Evolutionary conservation across 2,797 vertebrate genomes (phyloP).

Genomic region (Oreortyx pictus): DNA sequence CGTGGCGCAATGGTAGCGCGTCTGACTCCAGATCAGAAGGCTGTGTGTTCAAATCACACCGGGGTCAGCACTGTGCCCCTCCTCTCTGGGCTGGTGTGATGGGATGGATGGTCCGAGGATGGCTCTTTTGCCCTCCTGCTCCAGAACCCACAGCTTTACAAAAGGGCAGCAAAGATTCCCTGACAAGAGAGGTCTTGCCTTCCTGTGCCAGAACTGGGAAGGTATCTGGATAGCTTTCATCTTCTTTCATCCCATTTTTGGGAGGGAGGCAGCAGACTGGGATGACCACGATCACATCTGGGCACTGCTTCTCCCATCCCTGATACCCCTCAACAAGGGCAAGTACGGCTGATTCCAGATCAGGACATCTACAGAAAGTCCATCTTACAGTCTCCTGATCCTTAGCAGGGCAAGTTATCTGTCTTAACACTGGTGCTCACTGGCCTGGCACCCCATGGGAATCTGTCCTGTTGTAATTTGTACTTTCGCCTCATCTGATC

Average conservation of each 20-base stretch:
- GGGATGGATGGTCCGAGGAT: rapidly evolving
- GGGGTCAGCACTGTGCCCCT: background rate
- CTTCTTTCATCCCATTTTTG: rapidly evolving
- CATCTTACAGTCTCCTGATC: background rate
- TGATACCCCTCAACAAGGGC: rapidly evolving
- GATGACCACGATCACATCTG: too few relatives aligned
- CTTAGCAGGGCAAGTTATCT: too few relatives aligned
- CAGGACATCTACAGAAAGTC: background rate
- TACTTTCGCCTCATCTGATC: background rate
- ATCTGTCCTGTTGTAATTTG: background rate
- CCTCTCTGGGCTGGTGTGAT: rapidly evolving
- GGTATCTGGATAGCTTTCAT: background rate
- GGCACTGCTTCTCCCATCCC: rapidly evolving
- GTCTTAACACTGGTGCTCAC: rapidly evolving
- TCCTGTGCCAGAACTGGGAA: background rate
- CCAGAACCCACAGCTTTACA: background rate
- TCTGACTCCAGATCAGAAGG: constrained; percentile 76
- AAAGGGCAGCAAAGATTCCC: background rate
- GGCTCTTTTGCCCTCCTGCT: background rate
- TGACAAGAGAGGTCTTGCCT: background rate
- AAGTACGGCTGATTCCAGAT: background rate
- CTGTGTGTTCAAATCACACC: constrained; percentile 73
- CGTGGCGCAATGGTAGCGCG: constrained; percentile 66
- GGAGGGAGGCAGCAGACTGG: background rate
- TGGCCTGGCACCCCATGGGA: rapidly evolving